Base-by-base conservation (phyloP, 2,888 invertebrate genomes). In the Troides aeacus region DNA sequence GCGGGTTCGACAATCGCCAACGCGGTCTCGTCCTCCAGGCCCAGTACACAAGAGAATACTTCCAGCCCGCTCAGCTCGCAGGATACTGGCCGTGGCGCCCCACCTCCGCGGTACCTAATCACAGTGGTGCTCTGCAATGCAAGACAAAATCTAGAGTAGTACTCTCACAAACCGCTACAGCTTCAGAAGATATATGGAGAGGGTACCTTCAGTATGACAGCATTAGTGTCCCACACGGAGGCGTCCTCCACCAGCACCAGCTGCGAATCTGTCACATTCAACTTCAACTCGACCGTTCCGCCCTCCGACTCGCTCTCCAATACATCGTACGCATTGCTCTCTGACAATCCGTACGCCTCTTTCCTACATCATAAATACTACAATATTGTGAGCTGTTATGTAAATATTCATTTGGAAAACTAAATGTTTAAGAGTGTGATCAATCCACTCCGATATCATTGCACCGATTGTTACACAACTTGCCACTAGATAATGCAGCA, bases 181-280 rank as follows among this genome's bases (percentile, higher is more conserved):
- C 10, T 39, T 39, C 39, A 7, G 39, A 39, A 39, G 10, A 4
- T 8, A 39, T 39, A 39, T 10, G 10, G 10, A 39, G 10, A 1
- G 3, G 46, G 10, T 74, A 95, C 95, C 91, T 96, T 96, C 21
- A 99, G 92, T 80, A 99, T 98, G 17, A 99, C 97, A 0, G 99
- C 98, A 84, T 98, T 98, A 1, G 98, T 97, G 84, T 99, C 98
- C 92, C 95, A 94, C 21, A 96, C 94, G 0, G 97, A 95, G 0
- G 97, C 95, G 84, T 99, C 96, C 85, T 99, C 99, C 0, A 99
- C 96, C 53, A 99, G 94, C 50, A 99, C 97, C 70, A 99, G 93
- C 89, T 99, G 99, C 5, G 98, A 99, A 87, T 99, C 98, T 0
- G 98, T 98, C 39, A 99, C 95, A 87, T 99, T 99, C 68, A 99